Conservation (phyloP, 2,888 invertebrate genomes). For the Parnassius mnemosyne region DNA sequence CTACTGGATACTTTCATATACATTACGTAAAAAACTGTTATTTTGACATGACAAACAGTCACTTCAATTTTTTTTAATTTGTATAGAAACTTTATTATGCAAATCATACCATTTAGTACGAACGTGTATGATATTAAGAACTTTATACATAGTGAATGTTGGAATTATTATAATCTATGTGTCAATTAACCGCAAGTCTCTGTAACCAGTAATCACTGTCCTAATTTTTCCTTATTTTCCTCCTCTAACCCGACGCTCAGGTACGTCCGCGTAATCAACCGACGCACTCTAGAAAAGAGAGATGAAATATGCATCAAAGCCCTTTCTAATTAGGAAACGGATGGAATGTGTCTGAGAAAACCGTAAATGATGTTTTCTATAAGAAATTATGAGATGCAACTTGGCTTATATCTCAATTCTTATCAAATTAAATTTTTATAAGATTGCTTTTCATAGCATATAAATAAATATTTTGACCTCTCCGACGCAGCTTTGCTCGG, state of each 20-base stretch:
- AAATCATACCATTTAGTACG: too few relatives aligned
- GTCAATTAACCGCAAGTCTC: too few relatives aligned
- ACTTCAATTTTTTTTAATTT: too few relatives aligned
- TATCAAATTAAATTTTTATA: neutral
- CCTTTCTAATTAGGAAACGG: constrained; percentile 8
- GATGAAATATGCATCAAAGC: constrained; percentile 6
- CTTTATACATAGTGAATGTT: too few relatives aligned
- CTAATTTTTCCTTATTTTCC: neutral
- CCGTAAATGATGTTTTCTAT: neutral
- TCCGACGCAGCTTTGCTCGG: neutral
- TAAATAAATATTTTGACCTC: neutral
- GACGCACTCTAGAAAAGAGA: constrained; percentile 4
- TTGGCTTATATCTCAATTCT: too few relatives aligned
- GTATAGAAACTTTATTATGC: too few relatives aligned
- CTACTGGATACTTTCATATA: too few relatives aligned
- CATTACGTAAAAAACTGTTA: too few relatives aligned
- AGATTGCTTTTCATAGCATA: neutral
- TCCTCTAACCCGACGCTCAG: neutral
- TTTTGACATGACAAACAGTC: too few relatives aligned
- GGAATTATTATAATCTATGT: too few relatives aligned
- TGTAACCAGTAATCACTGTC: too few relatives aligned
- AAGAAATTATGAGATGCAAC: neutral
- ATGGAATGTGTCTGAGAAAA: neutral
- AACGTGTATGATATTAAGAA: too few relatives aligned
- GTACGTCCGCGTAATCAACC: neutral